Evolutionary conservation across 2,888 invertebrate genomes (phyloP).

Genomic region (Conus canariensis): DNA sequence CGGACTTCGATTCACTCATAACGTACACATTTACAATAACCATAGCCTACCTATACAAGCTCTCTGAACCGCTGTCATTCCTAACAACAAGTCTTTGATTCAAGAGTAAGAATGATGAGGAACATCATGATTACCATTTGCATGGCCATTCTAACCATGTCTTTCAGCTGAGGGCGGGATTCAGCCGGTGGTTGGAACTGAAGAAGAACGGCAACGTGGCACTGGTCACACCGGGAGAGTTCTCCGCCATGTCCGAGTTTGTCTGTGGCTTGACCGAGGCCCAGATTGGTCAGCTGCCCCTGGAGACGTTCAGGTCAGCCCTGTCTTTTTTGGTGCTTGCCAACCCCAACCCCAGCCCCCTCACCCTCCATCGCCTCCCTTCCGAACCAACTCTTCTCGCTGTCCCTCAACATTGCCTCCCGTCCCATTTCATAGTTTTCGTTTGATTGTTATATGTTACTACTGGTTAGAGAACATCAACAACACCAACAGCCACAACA

Average conservation of each 20-base stretch:
- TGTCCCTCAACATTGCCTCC: background rate
- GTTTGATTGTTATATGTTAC: too few species aligned
- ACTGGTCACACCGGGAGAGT: slow-evolving; percentile 45
- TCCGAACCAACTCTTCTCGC: background rate
- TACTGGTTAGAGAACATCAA: too few species aligned
- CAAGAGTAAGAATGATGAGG: too few species aligned
- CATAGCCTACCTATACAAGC: too few species aligned
- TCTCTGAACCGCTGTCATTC: too few species aligned
- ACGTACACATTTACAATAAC: too few species aligned
- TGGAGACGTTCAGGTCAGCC: slow-evolving; percentile 49
- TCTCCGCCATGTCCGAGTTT: slow-evolving; percentile 53
- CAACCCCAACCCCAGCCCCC: background rate
- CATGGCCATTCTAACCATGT: background rate
- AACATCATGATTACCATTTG: too few species aligned
- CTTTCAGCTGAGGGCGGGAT: slow-evolving; percentile 49
- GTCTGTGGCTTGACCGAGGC: slow-evolving; percentile 51
- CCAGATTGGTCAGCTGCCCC: slow-evolving; percentile 46
- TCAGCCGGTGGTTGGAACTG: slow-evolving; percentile 50
- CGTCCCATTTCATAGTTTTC: too few species aligned
- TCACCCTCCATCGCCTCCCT: background rate
- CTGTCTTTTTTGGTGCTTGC: background rate
- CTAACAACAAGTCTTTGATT: too few species aligned
- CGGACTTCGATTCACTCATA: too few species aligned
- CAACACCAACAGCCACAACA: too few species aligned
- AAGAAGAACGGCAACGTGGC: slow-evolving; percentile 40